phyloP scores from a whole-genome alignment of 2,113 vertebrate genomes.

The Capreolus pygargus region DNA sequence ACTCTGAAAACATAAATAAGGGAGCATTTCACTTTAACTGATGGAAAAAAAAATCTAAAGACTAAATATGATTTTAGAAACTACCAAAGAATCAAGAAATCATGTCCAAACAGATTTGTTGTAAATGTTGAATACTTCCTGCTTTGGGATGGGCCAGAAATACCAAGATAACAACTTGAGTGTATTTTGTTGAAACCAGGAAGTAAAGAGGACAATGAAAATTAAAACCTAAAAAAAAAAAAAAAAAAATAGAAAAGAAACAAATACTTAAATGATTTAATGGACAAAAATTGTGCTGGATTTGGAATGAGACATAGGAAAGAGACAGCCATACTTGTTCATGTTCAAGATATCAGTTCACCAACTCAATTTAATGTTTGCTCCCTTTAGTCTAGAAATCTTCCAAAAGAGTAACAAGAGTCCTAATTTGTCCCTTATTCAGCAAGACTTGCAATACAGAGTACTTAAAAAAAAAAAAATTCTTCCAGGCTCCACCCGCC shows the following conservation, averaged over 20 bases:
- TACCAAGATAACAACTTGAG: conserved; percentile 57
- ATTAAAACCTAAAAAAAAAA: conserved; percentile 25
- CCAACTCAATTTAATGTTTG: not conserved
- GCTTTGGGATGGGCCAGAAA: conserved; percentile 64
- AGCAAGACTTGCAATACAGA: not conserved
- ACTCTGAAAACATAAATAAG: not conserved
- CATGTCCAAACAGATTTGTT: conserved; percentile 67
- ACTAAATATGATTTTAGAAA: conserved; percentile 32
- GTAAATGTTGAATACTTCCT: conserved; percentile 60
- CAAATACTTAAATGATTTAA: not conserved
- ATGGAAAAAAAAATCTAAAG: not conserved
- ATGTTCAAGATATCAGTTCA: not conserved
- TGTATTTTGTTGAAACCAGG: conserved; percentile 51
- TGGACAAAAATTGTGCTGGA: not conserved
- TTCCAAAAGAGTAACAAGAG: not conserved
- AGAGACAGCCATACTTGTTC: not conserved
- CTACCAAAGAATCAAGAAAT: conserved; percentile 42
- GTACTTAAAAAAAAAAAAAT: not conserved
- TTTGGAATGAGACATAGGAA: not conserved
- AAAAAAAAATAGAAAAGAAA: not conserved
- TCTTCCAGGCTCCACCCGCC: not conserved
- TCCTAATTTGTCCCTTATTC: conserved; percentile 11
- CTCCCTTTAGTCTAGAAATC: conserved; percentile 18
- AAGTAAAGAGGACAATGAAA: conserved; percentile 47
- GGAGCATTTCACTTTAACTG: not conserved